These are phyloP conservation scores for Latrodectus geometricus DNA, from an alignment of 1,140 invertebrate species.

Conservation along the genomic window DNA sequence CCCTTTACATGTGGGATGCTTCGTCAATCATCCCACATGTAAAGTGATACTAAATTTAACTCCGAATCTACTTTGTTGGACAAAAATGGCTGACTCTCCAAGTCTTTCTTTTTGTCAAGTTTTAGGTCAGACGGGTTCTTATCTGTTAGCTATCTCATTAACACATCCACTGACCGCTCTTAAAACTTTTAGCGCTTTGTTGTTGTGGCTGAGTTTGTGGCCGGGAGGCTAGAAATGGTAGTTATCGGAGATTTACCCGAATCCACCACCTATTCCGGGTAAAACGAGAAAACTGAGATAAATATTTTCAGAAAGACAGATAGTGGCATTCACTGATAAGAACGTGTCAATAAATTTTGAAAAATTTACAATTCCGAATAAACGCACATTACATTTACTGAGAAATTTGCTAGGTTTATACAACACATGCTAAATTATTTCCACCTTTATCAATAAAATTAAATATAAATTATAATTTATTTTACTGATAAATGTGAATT, in stretches of 20 bases:
- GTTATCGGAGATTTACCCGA: constrained; percentile 53
- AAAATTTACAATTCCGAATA: no score
- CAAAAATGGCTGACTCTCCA: constrained; percentile 36
- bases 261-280: constrained; percentile 7
- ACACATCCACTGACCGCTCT: constrained; percentile 58
- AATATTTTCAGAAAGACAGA: background rate
- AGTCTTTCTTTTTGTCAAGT: background rate
- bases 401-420: no score
- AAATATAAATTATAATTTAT: no score
- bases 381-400: no score
- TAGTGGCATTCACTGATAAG: background rate
- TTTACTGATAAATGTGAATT: no score
- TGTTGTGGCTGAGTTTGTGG: constrained; percentile 43
- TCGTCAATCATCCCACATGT: no score
- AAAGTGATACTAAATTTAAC: no score
- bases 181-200: constrained; percentile 60
- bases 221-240: constrained; percentile 35
- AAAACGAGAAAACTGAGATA: constrained; percentile 2
- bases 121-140: constrained; percentile 49
- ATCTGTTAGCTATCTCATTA: constrained; percentile 61
- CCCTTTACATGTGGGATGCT: no score
- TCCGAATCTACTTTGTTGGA: background rate
- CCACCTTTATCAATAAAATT: no score
- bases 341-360: no score
- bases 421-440: no score